Conservation (phyloP, 2,888 invertebrate genomes). For the Dynastes grantii region DNA sequence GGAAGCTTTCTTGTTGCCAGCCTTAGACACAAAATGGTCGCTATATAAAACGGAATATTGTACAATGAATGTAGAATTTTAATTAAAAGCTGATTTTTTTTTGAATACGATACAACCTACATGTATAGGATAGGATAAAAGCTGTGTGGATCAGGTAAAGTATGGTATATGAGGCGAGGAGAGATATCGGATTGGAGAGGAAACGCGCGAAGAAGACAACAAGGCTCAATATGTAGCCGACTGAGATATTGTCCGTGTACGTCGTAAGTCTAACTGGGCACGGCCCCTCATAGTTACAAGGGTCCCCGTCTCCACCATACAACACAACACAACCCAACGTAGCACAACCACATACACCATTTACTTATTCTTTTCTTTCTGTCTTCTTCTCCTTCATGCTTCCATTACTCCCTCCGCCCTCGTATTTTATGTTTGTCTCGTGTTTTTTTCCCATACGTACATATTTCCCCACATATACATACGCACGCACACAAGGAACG, state of each 20-base stretch:
- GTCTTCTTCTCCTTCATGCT: constrained; percentile 12
- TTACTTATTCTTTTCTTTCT: not conserved
- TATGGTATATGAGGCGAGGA: constrained; percentile 11
- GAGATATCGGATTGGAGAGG: not conserved
- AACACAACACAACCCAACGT: constrained; percentile 4
- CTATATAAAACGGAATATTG: too few relatives aligned
- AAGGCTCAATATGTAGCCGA: constrained; percentile 62
- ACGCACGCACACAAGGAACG: constrained; percentile 8
- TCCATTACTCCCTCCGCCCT: constrained; percentile 40
- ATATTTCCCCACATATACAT: not conserved
- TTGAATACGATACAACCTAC: not conserved
- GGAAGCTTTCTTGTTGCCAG: too few relatives aligned
- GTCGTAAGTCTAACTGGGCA: constrained; percentile 62
- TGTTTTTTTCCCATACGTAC: constrained; percentile 7
- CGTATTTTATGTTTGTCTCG: constrained; percentile 29
- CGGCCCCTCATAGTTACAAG: constrained; percentile 51
- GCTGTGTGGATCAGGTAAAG: not conserved
- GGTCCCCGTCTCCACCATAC: constrained; percentile 44
- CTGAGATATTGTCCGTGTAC: constrained; percentile 64
- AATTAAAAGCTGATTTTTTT: not conserved
- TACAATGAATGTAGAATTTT: too few relatives aligned
- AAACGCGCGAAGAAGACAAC: constrained; percentile 55
- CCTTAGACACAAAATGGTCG: too few relatives aligned
- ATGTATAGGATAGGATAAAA: not conserved
- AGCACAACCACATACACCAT: constrained; percentile 5